A percentile compares a stretch with the other conserved stretches of the same genome.
Conservation (phyloP, 53 echinoderm and acorn worm species). For the Crossaster papposus region DNA sequence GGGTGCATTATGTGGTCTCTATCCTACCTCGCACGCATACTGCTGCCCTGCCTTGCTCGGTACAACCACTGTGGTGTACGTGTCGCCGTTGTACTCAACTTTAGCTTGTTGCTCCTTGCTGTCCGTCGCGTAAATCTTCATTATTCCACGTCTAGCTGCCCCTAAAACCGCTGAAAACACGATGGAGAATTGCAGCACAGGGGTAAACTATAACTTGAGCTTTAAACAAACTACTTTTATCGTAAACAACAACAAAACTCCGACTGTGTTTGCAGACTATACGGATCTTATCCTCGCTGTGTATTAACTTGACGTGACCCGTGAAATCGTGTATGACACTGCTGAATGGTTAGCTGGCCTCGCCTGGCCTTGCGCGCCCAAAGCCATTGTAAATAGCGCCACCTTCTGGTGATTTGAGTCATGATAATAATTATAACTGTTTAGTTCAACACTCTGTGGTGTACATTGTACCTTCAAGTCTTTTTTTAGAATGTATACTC, state of each 20-base stretch:
- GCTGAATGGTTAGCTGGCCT: background rate
- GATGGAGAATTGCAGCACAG: background rate
- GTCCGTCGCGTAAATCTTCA: conserved; percentile 52
- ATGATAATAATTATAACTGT: background rate
- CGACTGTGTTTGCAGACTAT: background rate
- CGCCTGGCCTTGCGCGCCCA: no score
- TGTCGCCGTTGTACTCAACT: conserved; percentile 34
- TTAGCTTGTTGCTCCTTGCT: conserved; percentile 17
- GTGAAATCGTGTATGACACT: no score
- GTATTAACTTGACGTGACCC: no score
- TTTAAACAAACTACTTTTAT: background rate
- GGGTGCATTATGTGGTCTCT: background rate
- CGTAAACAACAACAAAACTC: background rate
- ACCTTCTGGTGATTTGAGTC: background rate
- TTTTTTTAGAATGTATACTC: no score
- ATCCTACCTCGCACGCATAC: background rate
- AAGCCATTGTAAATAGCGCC: background rate
- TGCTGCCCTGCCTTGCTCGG: background rate
- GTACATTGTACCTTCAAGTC: no score
- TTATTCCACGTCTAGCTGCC: background rate
- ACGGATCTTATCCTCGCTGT: no score
- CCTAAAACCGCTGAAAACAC: background rate
- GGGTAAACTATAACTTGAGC: background rate
- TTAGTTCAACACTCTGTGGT: no score
- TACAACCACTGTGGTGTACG: conserved; percentile 41